phyloP scores from a whole-genome alignment of 2,888 invertebrate genomes.

The Leptodirus hochenwartii region DNA sequence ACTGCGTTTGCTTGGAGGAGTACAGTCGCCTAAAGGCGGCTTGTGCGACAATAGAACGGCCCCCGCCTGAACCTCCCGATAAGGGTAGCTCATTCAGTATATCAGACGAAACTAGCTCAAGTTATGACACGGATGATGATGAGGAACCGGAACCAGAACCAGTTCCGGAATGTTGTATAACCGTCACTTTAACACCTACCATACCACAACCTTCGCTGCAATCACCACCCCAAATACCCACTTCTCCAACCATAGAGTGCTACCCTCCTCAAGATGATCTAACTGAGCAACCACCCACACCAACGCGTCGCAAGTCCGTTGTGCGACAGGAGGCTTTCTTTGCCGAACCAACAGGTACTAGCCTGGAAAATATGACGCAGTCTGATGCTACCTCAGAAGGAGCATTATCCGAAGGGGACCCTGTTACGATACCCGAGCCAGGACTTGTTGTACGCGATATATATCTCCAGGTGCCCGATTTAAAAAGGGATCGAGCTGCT shows the following conservation, averaged over 20 bases:
- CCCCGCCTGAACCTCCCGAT: conserved; percentile 15
- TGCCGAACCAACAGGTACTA: conserved; percentile 52
- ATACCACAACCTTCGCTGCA: conserved; percentile 30
- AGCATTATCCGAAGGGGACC: conserved; percentile 20
- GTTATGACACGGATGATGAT: conserved; percentile 18
- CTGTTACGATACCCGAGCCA: conserved; percentile 17
- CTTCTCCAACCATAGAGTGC: conserved; percentile 37
- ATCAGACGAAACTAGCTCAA: conserved; percentile 33
- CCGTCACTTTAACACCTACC: conserved; percentile 43
- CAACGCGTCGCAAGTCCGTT: conserved; percentile 47
- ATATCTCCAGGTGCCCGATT: conserved; percentile 45
- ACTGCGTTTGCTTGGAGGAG: conserved; percentile 60
- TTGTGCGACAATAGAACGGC: too few species aligned
- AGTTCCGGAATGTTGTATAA: conserved; percentile 37
- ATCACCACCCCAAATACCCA: conserved; percentile 23
- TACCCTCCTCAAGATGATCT: conserved; percentile 29
- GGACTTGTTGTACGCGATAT: conserved; percentile 25
- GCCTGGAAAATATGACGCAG: conserved; percentile 46
- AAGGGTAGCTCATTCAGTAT: conserved; percentile 26
- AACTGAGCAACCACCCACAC: conserved; percentile 19
- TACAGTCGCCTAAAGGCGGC: conserved; percentile 39
- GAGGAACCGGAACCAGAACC: conserved; percentile 31
- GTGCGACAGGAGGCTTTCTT: conserved; percentile 71
- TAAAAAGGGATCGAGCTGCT: conserved; percentile 69
- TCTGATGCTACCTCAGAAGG: conserved; percentile 28